Percentiles rank a stretch among this genome's conserved stretches.
Evolutionary conservation across 2,888 invertebrate genomes (phyloP).

Genomic region (Blomia tropicalis): DNA sequence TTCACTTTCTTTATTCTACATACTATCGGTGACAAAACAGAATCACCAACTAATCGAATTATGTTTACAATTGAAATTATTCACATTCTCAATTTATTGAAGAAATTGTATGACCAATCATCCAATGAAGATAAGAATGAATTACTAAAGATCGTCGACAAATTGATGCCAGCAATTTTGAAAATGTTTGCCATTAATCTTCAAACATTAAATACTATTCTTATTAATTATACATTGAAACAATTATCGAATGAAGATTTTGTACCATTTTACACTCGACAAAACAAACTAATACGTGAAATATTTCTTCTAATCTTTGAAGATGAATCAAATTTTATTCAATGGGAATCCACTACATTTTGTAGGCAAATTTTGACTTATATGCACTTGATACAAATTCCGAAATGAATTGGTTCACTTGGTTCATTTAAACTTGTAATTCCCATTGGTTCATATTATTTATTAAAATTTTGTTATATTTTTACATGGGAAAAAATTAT

Average conservation of each 20-base stretch:
- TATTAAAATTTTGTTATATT: not conserved
- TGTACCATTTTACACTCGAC: not conserved
- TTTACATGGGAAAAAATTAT: not conserved
- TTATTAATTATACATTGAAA: not conserved
- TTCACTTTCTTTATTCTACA: not conserved
- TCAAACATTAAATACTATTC: not conserved
- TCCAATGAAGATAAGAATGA: not conserved
- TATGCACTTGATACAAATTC: not conserved
- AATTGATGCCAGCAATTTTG: not conserved
- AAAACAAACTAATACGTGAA: not conserved
- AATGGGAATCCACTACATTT: not conserved
- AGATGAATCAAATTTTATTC: not conserved
- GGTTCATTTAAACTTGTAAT: not conserved
- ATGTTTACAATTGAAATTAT: not conserved
- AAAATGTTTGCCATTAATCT: not conserved
- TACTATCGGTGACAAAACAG: not conserved
- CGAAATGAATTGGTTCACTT: not conserved
- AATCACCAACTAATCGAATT: not conserved
- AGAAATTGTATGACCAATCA: not conserved
- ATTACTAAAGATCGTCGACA: not conserved
- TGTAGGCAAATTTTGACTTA: not conserved
- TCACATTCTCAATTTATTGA: not conserved
- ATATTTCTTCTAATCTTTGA: not conserved
- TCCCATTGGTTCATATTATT: not conserved
- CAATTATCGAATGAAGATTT: no score